Conservation (phyloP, 2,888 invertebrate species). For the Mythimna ferrago region DNA sequence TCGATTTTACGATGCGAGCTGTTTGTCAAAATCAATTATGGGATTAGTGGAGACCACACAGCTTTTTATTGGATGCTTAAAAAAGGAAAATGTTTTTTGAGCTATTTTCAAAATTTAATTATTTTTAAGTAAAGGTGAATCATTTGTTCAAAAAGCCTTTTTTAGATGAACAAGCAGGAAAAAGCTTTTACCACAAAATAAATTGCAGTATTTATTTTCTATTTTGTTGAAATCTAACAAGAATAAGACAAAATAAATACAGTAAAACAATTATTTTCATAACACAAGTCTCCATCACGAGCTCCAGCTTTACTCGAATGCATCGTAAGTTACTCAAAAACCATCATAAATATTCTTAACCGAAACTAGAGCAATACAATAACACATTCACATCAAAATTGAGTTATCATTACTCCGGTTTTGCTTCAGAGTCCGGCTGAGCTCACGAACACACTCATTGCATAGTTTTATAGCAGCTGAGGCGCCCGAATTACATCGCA, state of each 20-base stretch:
- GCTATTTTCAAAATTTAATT: background rate
- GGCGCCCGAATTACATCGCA: constrained; percentile 75
- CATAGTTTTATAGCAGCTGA: constrained; percentile 65
- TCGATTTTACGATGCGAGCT: constrained; percentile 60
- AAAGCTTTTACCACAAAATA: background rate
- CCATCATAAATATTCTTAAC: constrained; percentile 62
- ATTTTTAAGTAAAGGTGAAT: background rate
- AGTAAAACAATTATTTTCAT: constrained; percentile 16
- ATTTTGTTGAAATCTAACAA: background rate
- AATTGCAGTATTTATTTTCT: no score
- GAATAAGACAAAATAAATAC: constrained; percentile 3
- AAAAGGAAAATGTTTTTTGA: constrained; percentile 7
- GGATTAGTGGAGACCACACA: constrained; percentile 62
- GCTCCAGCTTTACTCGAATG: constrained; percentile 24
- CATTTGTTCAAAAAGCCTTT: no score
- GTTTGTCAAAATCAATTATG: constrained; percentile 64
- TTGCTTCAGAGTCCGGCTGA: constrained; percentile 47
- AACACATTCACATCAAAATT: constrained; percentile 67
- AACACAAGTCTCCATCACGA: constrained; percentile 31
- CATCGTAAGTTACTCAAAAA: constrained; percentile 59
- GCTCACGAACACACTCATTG: constrained; percentile 60
- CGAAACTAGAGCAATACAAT: constrained; percentile 66
- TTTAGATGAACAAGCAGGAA: background rate
- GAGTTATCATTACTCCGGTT: constrained; percentile 66
- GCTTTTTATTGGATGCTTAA: constrained; percentile 25